Base-by-base conservation (phyloP, 2,797 vertebrate species). In the Tamandua tetradactyla region DNA sequence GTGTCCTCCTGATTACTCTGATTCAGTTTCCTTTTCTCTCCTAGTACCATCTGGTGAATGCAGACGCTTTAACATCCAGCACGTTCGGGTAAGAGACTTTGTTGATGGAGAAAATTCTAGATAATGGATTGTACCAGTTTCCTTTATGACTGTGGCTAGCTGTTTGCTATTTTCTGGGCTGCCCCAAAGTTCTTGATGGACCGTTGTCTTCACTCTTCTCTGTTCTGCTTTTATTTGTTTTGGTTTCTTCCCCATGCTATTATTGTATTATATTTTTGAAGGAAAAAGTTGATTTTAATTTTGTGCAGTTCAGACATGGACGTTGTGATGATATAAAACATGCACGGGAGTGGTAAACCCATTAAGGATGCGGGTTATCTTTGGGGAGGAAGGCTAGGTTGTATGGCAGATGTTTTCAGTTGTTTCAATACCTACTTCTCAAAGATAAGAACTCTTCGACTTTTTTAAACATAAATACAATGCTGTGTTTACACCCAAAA, bases 21-120 rank as follows among this genome's bases (percentile, higher is more conserved):
- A 32, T 17, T 93, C 84, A 27, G 52, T 93, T 95, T 97, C 57
- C 20, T 35, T 95, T 94, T 96, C 84, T 97, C 23, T 94, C 14
- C 11, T 87, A 49, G 84, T 3, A 8, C 59, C 62, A 25, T 44
- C 66, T 78, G 52, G 35, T 32, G 40, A 55, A 74, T n/a, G 0
- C 49, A 27, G 89, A 57, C 72, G 76, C 0, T 0, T 59, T 20
- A 9, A 20, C 30, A 23, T 20, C 68, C 27, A 22, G 72, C 23
- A 6, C 2, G 9, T 37, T 91, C 89, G 90, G 84, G 89, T 93
- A 90, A 93, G 93, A 92, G 71, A 49, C 42, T 87, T 55, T 27
- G 18, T 52, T 22, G 32, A 9, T 81, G 75, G 37, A 61, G 37
- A 64, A n/a, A 25, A 23, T 66, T 72, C 49, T 57, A 61, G 68